These are phyloP conservation scores for Ostrea edulis DNA, from an alignment of 1,140 invertebrate genomes.

Conservation along the genomic window DNA sequence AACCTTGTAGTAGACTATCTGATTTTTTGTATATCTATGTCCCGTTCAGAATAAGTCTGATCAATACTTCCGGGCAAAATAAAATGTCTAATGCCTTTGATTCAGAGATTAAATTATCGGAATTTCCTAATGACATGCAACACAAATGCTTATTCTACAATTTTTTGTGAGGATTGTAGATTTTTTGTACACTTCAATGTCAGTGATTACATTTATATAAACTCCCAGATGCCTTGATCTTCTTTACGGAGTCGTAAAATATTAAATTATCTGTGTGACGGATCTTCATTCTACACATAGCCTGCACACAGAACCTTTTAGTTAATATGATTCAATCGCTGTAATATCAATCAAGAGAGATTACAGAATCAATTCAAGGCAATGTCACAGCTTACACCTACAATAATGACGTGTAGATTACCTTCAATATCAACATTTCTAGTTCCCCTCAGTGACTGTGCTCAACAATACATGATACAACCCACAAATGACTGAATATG, in stretches of 20 bases:
- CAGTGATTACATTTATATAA: neutral
- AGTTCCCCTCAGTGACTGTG: no score
- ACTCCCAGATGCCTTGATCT: slow-evolving; percentile 1
- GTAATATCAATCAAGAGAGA: neutral
- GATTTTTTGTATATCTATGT: slow-evolving; percentile 9
- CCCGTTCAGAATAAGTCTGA: neutral
- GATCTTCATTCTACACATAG: neutral
- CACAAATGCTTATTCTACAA: neutral
- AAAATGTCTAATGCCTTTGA: neutral
- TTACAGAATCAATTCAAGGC: neutral
- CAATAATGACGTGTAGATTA: no score
- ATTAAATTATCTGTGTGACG: neutral
- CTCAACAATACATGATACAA: no score
- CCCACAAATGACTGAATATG: no score
- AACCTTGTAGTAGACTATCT: neutral
- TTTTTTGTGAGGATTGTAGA: neutral
- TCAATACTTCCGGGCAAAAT: neutral
- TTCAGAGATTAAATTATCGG: slow-evolving; percentile 14
- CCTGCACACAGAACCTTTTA: neutral
- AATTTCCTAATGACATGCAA: slow-evolving; percentile 18
- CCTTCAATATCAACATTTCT: neutral
- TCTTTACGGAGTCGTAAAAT: neutral
- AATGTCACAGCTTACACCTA: neutral
- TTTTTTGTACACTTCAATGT: neutral
- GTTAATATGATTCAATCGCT: neutral